Conservation (phyloP, 2,113 vertebrate genomes). For the Catharus fuscescens region DNA sequence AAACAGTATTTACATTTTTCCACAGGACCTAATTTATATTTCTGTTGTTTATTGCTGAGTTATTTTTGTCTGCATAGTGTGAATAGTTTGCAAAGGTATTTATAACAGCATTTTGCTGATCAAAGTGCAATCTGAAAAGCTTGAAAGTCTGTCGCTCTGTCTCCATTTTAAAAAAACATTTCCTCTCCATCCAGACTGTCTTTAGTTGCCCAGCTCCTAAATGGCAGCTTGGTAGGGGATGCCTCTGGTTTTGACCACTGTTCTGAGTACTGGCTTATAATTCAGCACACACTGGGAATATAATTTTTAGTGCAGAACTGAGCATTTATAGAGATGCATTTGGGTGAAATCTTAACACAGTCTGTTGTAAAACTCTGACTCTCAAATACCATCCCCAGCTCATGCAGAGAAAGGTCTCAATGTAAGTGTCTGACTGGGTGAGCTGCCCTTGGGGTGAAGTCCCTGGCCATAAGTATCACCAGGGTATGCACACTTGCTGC, state of each 20-base stretch:
- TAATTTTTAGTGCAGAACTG: background rate
- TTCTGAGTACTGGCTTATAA: background rate
- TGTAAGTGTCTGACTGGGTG: background rate
- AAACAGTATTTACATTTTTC: background rate
- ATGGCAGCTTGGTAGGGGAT: background rate
- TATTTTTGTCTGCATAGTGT: background rate
- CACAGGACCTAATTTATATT: background rate
- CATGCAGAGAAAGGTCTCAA: background rate
- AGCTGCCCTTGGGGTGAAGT: background rate
- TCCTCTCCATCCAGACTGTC: background rate
- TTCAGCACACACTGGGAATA: background rate
- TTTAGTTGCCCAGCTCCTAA: background rate
- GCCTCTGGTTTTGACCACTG: background rate
- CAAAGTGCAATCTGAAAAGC: background rate
- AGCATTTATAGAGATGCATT: background rate
- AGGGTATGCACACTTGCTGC: background rate
- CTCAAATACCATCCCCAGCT: background rate
- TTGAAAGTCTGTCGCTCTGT: background rate
- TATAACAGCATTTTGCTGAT: background rate
- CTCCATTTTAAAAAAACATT: background rate
- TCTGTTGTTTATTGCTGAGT: background rate
- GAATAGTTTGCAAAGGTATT: slow-evolving; percentile 7
- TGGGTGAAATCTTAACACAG: background rate
- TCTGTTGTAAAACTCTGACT: background rate
- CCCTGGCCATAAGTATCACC: fast-evolving